A percentile compares a stretch with the other conserved stretches of the same genome.
These are phyloP conservation scores for Drosophila elegans DNA, from an alignment of 1,140 invertebrate species.

Conservation along the genomic window DNA sequence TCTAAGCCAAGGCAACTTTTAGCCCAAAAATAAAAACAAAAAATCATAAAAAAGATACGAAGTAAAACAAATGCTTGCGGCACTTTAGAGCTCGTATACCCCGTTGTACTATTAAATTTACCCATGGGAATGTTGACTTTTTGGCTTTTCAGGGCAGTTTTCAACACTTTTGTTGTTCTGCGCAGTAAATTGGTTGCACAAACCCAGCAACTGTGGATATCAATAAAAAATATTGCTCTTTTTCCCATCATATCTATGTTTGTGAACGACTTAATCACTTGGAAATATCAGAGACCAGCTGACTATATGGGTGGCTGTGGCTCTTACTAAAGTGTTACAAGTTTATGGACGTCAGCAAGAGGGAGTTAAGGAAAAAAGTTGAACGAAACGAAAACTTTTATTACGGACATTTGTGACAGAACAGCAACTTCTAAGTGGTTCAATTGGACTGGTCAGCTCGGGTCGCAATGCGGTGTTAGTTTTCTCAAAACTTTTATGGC, in stretches of 20 bases:
- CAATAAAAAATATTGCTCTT: constrained; percentile 50
- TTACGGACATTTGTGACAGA: constrained; percentile 47
- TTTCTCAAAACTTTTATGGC: constrained; percentile 39
- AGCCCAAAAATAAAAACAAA: constrained; percentile 2
- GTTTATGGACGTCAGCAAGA: constrained; percentile 52
- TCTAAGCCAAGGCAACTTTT: constrained; percentile 58
- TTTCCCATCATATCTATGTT: constrained; percentile 46
- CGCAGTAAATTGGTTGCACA: constrained; percentile 57
- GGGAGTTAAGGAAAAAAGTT: constrained; percentile 19
- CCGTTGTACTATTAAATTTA: constrained; percentile 70
- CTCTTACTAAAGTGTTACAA: constrained; percentile 44
- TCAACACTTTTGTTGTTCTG: constrained; percentile 58
- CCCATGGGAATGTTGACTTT: constrained; percentile 72
- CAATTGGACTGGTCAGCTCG: constrained; percentile 20
- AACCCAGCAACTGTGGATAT: constrained; percentile 50
- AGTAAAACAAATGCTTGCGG: constrained; percentile 72
- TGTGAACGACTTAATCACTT: constrained; percentile 69
- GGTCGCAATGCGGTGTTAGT: constrained; percentile 47
- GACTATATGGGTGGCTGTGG: constrained; percentile 15
- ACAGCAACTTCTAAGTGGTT: constrained; percentile 52
- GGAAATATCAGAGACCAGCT: constrained; percentile 40
- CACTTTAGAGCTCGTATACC: constrained; percentile 53
- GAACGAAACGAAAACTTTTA: constrained; percentile 50
- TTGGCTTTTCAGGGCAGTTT: constrained; percentile 46
- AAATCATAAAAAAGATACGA: constrained; percentile 42